A percentile compares a stretch with the other conserved stretches of the same genome.
phyloP scores from a whole-genome alignment of 2,888 invertebrate genomes.

The Cephus pulcher region DNA sequence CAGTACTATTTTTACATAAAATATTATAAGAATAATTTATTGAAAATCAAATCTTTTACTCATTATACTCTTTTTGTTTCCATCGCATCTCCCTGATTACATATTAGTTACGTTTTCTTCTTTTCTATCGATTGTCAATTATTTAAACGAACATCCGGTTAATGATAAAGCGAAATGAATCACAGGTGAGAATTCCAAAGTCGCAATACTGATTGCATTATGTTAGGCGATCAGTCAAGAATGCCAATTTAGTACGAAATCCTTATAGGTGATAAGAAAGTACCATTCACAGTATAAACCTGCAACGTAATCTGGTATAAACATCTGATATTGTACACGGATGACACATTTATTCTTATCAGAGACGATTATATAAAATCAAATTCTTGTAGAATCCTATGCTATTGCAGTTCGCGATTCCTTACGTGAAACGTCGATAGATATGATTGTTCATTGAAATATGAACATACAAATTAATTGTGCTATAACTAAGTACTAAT shows the following conservation, averaged over 20 bases:
- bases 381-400: not conserved
- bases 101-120: not conserved
- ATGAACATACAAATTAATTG: not conserved
- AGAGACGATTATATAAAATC: not conserved
- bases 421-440: not conserved
- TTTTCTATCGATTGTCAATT: not conserved
- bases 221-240: not conserved
- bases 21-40: not conserved
- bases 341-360: constrained; percentile 1
- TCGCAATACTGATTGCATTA: not conserved
- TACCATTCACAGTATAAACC: not conserved
- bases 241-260: not conserved
- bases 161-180: not conserved
- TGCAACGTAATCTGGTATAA: not conserved
- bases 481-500: not conserved
- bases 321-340: not conserved
- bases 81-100: not conserved
- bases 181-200: not conserved
- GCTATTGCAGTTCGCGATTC: not conserved
- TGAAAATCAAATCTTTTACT: not conserved
- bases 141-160: not conserved
- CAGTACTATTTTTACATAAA: no score
- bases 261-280: not conserved
- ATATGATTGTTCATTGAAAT: not conserved
- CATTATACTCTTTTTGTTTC: not conserved